Base-by-base conservation (phyloP, 1,140 invertebrate genomes). In the Drepana arcuata region DNA sequence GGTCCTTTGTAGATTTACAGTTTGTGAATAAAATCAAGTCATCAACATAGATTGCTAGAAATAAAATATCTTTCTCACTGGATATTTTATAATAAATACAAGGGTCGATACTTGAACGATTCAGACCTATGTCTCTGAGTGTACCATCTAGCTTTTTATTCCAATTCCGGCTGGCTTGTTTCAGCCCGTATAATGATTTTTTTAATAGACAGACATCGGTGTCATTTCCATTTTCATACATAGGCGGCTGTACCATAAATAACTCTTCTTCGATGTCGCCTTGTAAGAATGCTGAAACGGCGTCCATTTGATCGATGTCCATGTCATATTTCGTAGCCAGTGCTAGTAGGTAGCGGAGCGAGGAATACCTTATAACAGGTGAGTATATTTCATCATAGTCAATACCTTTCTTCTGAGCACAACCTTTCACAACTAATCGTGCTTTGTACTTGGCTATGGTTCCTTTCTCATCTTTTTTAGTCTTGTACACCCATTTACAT, bases 11-110 rank as follows among this genome's bases (percentile, higher is more conserved):
- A 2, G 16, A 5, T 28, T 27, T 2, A 34, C 28, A 21, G 15
- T 34, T 41, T 2, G 7, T 13, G 7, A 41, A 30, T 2, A 21
- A 21, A n/a, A 35, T 4, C 1, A 42, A 12, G n/a, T 42, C 40
- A 31, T 42, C 40, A 2, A 42, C 40, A 34, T 34, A 40, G 1
- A 40, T 14, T 7, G 30, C 21, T 33, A 33, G 9, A 16, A 33
- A 40, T 27, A 33, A 3, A 5, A 27, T 40, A 26, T 33, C 13
- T n/a, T 7, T 24, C 10, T 31, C 18, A 25, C 31, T 31, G 3
- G 26, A 21, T 34, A 52, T 49, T 36, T 31, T 43, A 13, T 39
- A 34, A 31, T 56, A 60, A 14, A 52, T 40, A 45, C 48, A 56
- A 6, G 34, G 48, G 46, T 60, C 47, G 16, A 32, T 0, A 14